phyloP scores from a whole-genome alignment of 23 tunicate species.

The Clavelina lepadiformis region DNA sequence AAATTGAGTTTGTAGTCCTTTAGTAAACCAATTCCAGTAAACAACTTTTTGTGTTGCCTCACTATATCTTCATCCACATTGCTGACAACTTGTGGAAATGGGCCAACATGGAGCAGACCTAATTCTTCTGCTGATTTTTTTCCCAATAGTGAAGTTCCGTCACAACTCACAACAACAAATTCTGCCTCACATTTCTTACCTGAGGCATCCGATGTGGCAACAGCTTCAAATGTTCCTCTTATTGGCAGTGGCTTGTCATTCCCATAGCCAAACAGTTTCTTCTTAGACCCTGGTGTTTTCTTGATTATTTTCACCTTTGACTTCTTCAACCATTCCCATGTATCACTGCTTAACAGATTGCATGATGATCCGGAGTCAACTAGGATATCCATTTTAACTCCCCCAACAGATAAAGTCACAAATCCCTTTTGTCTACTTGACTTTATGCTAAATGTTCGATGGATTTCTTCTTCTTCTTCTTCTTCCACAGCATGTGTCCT shows the following conservation, averaged over 20 bases:
- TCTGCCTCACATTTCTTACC: not conserved
- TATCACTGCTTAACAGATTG: no score
- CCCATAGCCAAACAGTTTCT: slow-evolving; percentile 1
- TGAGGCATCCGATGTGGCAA: not conserved
- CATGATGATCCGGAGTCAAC: no score
- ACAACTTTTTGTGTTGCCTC: not conserved
- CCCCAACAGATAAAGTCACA: no score
- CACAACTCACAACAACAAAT: slow-evolving; percentile 11
- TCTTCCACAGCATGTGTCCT: no score
- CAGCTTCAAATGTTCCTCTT: not conserved
- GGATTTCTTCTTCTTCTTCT: no score
- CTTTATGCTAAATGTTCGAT: no score
- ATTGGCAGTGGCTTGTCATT: slow-evolving; percentile 7
- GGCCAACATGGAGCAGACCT: slow-evolving; percentile 4
- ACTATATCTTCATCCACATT: slow-evolving; percentile 2
- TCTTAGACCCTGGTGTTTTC: no score
- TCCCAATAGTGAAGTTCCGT: slow-evolving; percentile 1
- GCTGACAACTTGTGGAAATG: not conserved
- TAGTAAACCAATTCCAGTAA: slow-evolving; percentile 5
- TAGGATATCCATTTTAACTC: no score
- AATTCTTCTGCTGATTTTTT: slow-evolving; percentile 1
- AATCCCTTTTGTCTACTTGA: no score
- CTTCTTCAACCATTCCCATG: no score
- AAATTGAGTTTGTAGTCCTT: slow-evolving; percentile 5
- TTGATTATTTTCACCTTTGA: no score